phyloP scores from a whole-genome alignment of 2,797 vertebrate genomes.

The Acanthopagrus latus region DNA sequence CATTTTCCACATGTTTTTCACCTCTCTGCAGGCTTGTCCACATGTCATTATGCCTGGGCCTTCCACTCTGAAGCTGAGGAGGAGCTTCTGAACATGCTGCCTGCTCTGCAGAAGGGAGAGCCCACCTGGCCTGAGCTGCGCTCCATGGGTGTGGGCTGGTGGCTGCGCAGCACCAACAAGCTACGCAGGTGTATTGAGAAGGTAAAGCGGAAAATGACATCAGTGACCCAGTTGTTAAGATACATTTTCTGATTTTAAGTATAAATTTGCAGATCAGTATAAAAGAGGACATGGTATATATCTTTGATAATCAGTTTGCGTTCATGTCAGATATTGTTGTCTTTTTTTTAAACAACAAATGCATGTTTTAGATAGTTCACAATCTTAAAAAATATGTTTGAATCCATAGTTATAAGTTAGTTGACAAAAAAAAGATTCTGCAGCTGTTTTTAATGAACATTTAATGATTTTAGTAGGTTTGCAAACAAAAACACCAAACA shows the following conservation, averaged over 20 bases:
- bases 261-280: background rate
- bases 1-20: background rate
- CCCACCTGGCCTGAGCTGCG: slow-evolving; percentile 94
- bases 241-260: background rate
- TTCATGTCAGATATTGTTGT: background rate
- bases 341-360: slow-evolving; percentile 3
- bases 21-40: slow-evolving; percentile 89
- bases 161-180: slow-evolving; percentile 93
- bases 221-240: background rate
- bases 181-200: slow-evolving; percentile 96
- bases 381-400: background rate
- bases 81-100: slow-evolving; percentile 94
- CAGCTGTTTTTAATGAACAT: too few species aligned
- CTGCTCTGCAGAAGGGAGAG: slow-evolving; percentile 92
- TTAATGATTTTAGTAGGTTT: background rate
- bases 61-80: slow-evolving; percentile 99
- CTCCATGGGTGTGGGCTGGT: slow-evolving; percentile 98
- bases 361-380: background rate
- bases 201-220: slow-evolving; percentile 76
- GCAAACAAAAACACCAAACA: background rate
- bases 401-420: background rate
- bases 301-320: slow-evolving; percentile 1
- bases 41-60: slow-evolving; percentile 97
- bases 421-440: background rate
- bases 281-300: background rate